Conservation (phyloP, 1,140 invertebrate species). For the Chionoecetes opilio region DNA sequence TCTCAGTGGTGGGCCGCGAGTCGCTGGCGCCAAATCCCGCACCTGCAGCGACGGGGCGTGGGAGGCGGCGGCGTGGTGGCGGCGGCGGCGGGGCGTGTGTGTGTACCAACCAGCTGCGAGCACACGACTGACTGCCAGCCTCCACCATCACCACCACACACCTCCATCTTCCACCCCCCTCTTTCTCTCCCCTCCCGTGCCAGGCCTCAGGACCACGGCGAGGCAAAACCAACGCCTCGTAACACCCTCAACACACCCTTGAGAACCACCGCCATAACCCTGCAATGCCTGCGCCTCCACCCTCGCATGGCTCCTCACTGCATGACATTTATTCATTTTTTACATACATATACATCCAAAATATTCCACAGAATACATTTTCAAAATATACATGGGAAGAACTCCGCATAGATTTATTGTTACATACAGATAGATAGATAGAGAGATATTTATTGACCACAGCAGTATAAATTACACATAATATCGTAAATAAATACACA, state of each 20-base stretch:
- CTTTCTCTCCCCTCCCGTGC: background rate
- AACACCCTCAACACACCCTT: constrained; percentile 14
- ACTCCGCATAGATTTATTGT: background rate
- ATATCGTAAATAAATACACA: too few species aligned
- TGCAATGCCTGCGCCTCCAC: background rate
- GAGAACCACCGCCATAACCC: background rate
- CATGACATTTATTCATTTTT: background rate
- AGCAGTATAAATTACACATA: too few species aligned
- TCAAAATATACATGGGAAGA: background rate
- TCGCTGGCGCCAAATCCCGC: background rate
- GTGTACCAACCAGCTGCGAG: background rate
- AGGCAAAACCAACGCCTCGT: background rate
- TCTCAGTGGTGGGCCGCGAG: background rate
- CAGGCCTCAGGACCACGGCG: background rate
- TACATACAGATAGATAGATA: background rate
- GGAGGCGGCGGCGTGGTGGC: constrained; percentile 10
- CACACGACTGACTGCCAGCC: constrained; percentile 13
- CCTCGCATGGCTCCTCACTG: background rate
- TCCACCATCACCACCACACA: background rate
- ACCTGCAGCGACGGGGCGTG: background rate
- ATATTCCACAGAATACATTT: background rate
- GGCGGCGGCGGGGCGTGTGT: constrained; percentile 9
- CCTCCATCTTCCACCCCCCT: background rate
- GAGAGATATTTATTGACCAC: too few species aligned
- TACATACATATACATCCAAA: background rate